phyloP scores from a whole-genome alignment of 2,888 invertebrate species.

The Coleophora flavipennella region DNA sequence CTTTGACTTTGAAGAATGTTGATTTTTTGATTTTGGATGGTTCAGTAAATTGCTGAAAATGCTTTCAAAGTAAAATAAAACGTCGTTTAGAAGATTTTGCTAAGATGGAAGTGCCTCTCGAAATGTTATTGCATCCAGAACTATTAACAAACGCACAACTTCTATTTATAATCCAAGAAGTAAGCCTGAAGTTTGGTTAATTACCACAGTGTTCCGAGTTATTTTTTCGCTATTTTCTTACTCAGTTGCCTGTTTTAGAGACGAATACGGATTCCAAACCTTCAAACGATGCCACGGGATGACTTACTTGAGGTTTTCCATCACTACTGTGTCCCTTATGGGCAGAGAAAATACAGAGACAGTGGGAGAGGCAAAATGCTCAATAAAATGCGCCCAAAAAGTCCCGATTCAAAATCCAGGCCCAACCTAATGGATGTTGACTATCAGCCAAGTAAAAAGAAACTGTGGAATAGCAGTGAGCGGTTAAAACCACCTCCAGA shows the following conservation, averaged over 20 bases:
- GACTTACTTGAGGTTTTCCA: slow-evolving; percentile 56
- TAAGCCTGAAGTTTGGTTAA: slow-evolving; percentile 14
- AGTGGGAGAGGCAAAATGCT: slow-evolving; percentile 50
- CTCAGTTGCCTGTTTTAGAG: slow-evolving; percentile 32
- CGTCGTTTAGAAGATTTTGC: background rate
- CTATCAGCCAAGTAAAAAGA: slow-evolving; percentile 21
- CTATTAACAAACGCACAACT: slow-evolving; percentile 54
- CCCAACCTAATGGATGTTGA: slow-evolving; percentile 16
- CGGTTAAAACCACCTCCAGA: slow-evolving; percentile 52
- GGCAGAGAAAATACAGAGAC: slow-evolving; percentile 57
- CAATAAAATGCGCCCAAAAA: slow-evolving; percentile 41
- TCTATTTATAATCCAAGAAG: slow-evolving; percentile 51
- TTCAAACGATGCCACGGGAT: slow-evolving; percentile 40
- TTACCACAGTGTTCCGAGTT: too few species aligned
- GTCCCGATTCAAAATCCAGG: slow-evolving; percentile 31
- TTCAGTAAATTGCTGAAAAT: too few species aligned
- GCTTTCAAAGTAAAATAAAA: background rate
- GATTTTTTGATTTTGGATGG: too few species aligned
- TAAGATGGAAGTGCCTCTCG: slow-evolving; percentile 46
- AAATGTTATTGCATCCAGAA: slow-evolving; percentile 62
- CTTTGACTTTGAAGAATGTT: too few species aligned
- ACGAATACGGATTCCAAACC: slow-evolving; percentile 40
- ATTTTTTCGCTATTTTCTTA: too few species aligned
- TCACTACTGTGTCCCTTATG: slow-evolving; percentile 57
- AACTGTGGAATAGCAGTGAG: slow-evolving; percentile 22